Evolutionary conservation across 1,140 invertebrate species (phyloP).

Genomic region (Drosophila lowei): DNA sequence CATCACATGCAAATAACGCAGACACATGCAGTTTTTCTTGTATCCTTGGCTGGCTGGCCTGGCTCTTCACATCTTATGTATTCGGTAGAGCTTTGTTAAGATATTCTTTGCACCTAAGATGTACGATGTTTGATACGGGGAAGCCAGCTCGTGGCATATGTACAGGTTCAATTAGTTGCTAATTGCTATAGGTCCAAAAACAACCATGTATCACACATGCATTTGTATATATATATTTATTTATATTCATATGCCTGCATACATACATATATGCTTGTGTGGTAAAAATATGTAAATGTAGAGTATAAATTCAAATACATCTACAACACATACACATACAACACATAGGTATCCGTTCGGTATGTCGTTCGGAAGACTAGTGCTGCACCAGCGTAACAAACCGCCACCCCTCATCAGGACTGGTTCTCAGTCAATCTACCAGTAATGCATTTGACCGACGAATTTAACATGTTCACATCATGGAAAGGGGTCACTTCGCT

Average conservation of each 20-base stretch:
- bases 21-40: conserved; percentile 79
- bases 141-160: conserved; percentile 44
- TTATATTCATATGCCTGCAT: conserved; percentile 40
- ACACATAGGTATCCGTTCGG: conserved; percentile 1
- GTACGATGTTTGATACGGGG: conserved; percentile 59
- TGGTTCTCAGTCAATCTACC: too few species aligned
- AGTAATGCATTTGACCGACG: too few species aligned
- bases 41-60: conserved; percentile 55
- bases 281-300: conserved; percentile 50
- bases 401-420: too few species aligned
- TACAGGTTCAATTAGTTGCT: conserved; percentile 79
- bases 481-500: too few species aligned
- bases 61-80: conserved; percentile 62
- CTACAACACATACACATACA: conserved; percentile 3
- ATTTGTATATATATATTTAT: conserved; percentile 26
- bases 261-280: conserved; percentile 33
- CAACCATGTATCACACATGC: conserved; percentile 30
- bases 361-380: too few species aligned
- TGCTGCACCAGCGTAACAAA: too few species aligned
- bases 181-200: conserved; percentile 72
- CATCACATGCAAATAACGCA: conserved; percentile 80
- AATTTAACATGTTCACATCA: too few species aligned
- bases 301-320: conserved; percentile 26
- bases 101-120: conserved; percentile 77
- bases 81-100: conserved; percentile 74